A percentile compares a stretch with the other conserved stretches of the same genome.
These are phyloP conservation scores for Itoplectis maculator DNA, from an alignment of 2,888 invertebrate genomes.

Conservation along the genomic window DNA sequence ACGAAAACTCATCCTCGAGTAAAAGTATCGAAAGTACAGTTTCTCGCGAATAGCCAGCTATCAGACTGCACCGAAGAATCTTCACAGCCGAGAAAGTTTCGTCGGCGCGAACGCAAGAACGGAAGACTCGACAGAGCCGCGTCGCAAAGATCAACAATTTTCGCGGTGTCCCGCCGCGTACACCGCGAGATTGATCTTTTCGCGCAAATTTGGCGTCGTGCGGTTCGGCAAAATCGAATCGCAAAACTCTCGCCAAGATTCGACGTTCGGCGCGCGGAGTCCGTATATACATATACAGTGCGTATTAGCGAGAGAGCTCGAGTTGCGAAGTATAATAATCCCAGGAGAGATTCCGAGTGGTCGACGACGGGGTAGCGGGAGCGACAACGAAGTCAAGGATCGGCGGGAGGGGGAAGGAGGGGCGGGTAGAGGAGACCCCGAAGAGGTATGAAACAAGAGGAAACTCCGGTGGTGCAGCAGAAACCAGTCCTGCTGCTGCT, in stretches of 20 bases:
- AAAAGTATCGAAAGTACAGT: too few relatives aligned
- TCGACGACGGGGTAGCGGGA: constrained; percentile 36
- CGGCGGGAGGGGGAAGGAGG: not conserved
- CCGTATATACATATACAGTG: constrained; percentile 21
- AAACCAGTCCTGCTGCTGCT: constrained; percentile 1
- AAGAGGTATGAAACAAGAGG: constrained; percentile 27
- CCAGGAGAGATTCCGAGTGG: constrained; percentile 38
- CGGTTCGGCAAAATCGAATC: constrained; percentile 31
- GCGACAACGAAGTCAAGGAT: constrained; percentile 34
- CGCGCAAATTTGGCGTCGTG: constrained; percentile 11
- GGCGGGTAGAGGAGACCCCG: not conserved
- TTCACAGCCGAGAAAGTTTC: too few relatives aligned
- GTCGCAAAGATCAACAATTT: too few relatives aligned
- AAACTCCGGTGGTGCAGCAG: constrained; percentile 23
- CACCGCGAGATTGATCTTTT: not conserved
- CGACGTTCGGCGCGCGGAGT: not conserved
- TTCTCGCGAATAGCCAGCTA: too few relatives aligned
- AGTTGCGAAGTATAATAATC: constrained; percentile 34
- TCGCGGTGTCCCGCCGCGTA: not conserved
- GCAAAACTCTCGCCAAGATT: constrained; percentile 18
- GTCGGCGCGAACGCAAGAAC: too few relatives aligned
- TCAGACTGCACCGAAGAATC: too few relatives aligned
- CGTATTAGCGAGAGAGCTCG: constrained; percentile 38
- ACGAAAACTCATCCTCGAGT: too few relatives aligned
- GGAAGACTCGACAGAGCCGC: too few relatives aligned